Conservation (phyloP, 2,797 vertebrate species). For the Halcyon leucocephala region DNA sequence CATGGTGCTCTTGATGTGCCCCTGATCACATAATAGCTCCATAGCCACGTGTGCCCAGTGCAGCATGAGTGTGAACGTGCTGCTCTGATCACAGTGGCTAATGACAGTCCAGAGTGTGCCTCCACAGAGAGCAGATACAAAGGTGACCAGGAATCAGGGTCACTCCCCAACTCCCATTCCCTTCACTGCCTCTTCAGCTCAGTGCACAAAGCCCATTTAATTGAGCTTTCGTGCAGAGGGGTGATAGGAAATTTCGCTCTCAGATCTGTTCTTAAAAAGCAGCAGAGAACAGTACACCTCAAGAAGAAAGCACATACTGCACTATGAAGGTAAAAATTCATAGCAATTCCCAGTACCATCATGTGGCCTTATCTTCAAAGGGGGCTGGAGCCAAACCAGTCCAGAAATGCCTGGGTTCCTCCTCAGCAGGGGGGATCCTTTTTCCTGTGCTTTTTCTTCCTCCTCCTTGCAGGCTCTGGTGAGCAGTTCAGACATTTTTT, state of each 20-base stretch:
- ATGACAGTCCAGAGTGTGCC: background rate
- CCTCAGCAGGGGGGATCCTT: slow-evolving; percentile 15
- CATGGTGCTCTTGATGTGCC: background rate
- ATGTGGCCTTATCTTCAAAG: slow-evolving; percentile 33
- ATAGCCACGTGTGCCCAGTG: background rate
- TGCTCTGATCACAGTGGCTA: slow-evolving; percentile 24
- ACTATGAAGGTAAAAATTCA: background rate
- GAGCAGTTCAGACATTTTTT: background rate
- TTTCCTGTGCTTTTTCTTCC: slow-evolving; percentile 24
- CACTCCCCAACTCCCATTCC: background rate
- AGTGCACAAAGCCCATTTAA: background rate
- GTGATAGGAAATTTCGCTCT: background rate
- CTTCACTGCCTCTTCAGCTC: background rate
- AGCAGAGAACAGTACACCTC: background rate
- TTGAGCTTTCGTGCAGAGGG: background rate
- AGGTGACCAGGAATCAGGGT: background rate
- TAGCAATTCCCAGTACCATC: background rate
- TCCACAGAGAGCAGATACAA: background rate
- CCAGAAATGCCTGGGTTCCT: slow-evolving; percentile 19
- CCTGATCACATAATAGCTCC: background rate
- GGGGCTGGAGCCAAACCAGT: slow-evolving; percentile 8
- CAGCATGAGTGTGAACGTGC: background rate
- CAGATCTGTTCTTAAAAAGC: background rate
- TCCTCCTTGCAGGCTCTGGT: background rate
- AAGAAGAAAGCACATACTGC: background rate